These are phyloP conservation scores for Halcyon badia DNA, from an alignment of 2,797 vertebrate species.

Conservation along the genomic window DNA sequence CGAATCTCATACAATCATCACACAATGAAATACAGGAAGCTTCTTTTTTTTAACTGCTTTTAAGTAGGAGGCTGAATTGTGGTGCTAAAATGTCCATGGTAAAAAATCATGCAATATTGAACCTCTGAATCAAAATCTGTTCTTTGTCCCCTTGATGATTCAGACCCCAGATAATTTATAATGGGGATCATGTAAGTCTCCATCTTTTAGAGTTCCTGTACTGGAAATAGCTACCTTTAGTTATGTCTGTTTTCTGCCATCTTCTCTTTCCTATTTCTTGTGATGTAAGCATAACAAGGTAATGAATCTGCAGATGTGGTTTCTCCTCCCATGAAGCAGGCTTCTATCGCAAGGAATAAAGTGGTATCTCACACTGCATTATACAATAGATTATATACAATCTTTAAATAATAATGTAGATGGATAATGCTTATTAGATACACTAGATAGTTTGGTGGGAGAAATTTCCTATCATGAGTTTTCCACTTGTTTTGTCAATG, in stretches of 20 bases:
- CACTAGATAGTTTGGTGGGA: not conserved
- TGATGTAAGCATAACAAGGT: rapidly evolving
- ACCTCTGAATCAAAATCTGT: not conserved
- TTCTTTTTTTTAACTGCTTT: not conserved
- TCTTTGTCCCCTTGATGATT: not conserved
- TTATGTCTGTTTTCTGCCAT: not conserved
- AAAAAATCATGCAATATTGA: not conserved
- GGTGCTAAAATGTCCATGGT: not conserved
- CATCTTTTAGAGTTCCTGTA: not conserved
- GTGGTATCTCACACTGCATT: not conserved
- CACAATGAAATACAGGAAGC: not conserved
- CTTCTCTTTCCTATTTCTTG: not conserved
- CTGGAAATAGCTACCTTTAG: not conserved
- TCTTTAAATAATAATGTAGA: not conserved
- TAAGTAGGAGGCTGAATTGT: not conserved
- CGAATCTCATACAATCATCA: rapidly evolving
- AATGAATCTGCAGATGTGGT: not conserved
- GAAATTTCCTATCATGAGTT: not conserved
- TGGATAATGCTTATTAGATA: not conserved
- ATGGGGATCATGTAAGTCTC: not conserved
- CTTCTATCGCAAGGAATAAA: not conserved
- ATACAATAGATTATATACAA: not conserved
- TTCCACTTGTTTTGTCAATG: not conserved
- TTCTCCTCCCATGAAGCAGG: not conserved
- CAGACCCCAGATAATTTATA: not conserved